Evolutionary conservation across 2,797 vertebrate species (phyloP), one percentile per base, ranked within the genome.

Genomic region (Pampus argenteus): DNA sequence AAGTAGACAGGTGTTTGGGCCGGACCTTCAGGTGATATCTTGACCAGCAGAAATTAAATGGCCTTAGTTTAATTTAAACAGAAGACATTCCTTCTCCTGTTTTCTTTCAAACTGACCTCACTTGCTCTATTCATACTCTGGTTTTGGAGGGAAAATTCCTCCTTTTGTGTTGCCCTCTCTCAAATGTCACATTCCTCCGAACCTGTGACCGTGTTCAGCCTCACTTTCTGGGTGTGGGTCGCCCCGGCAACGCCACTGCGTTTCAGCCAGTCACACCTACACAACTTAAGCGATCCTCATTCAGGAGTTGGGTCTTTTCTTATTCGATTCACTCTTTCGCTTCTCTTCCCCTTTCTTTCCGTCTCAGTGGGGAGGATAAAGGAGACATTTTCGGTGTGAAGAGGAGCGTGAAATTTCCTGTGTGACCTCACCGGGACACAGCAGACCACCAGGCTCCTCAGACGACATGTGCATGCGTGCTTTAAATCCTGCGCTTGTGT

Each of bases 341-440:
- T 81, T 56, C 50, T 77, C 61, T 38, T 71, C 64, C 60, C 66
- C 50, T 78, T 74, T 78, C 55, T 78, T 79, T 70, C 7, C 15
- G 50, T 68, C 79, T 47, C 56, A 26, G 71, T 55, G 56, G 59
- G 71, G 64, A 73, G 82, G 73, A 88, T 84, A 86, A 90, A 86
- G 82, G 77, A 83, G 76, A 92, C 86, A 89, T 92, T 89, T 89
- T 86, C 59, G 71, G 77, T 77, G 88, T 91, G 82, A 89, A 89
- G 83, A 91, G 71, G 76, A 89, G 88, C 82, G 86, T 89, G 84
- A 85, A 86, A 91, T 92, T 86, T 85, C 79, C 79, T 86, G 66
- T 51, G 74, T 89, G 89, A 90, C 89, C 83, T 89, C 73, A 76
- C 61, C 9, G 71, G 78, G 81, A 88, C 74, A 71, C 73, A 40